A percentile compares a stretch with the other conserved stretches of the same genome.
phyloP scores from a whole-genome alignment of 2,113 vertebrate species.

The Erinaceus europaeus region DNA sequence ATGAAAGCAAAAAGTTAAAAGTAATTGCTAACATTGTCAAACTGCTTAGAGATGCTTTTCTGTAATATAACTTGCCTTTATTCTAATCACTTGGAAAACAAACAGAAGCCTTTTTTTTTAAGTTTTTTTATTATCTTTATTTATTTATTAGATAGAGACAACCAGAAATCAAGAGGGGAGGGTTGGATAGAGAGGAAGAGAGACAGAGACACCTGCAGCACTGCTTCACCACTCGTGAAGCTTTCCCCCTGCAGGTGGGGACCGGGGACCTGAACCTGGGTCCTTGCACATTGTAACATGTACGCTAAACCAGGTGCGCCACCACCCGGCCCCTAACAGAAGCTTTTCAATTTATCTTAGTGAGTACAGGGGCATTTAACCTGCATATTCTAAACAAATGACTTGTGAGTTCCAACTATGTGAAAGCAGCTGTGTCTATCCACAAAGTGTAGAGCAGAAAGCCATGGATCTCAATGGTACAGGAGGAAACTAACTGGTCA shows the following conservation, averaged over 20 bases:
- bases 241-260: too few species aligned
- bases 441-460: not conserved
- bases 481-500: not conserved
- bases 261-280: too few species aligned
- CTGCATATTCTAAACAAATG: not conserved
- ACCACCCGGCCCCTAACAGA: too few species aligned
- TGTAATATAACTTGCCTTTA: slow-evolving; percentile 38
- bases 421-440: not conserved
- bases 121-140: too few species aligned
- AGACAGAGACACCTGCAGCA: too few species aligned
- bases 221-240: too few species aligned
- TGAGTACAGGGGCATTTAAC: not conserved
- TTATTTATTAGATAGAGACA: too few species aligned
- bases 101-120: slow-evolving; percentile 4
- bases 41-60: slow-evolving; percentile 1
- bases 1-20: slow-evolving; percentile 26
- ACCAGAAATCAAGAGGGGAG: too few species aligned
- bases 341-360: slow-evolving; percentile 31
- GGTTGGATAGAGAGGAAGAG: too few species aligned
- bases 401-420: not conserved
- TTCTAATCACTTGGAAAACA: slow-evolving; percentile 32
- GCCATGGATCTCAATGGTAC: not conserved
- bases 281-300: too few species aligned
- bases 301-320: too few species aligned
- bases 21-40: slow-evolving; percentile 20